Percentiles rank a stretch among this genome's conserved stretches.
Conservation (phyloP, 2,888 invertebrate genomes). For the Meta bourneti region DNA sequence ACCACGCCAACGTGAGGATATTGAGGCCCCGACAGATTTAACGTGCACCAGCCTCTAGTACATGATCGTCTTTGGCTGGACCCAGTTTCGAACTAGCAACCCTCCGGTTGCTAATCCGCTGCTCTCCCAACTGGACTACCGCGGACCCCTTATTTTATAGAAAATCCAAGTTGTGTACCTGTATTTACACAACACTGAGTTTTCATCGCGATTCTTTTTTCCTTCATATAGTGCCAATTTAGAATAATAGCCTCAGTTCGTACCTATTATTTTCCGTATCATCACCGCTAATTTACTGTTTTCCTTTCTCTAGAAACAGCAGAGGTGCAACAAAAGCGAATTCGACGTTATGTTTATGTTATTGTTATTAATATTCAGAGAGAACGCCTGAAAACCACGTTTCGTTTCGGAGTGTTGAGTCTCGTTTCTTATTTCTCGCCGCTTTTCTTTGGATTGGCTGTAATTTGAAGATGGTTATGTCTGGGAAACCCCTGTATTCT, state of each 20-base stretch:
- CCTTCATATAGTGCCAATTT: background rate
- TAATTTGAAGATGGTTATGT: conserved; percentile 38
- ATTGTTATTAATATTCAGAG: conserved; percentile 5
- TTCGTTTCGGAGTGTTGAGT: conserved; percentile 34
- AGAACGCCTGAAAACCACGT: background rate
- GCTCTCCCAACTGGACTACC: no score
- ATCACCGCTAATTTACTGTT: background rate
- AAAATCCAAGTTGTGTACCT: no score
- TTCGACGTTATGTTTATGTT: conserved; percentile 31
- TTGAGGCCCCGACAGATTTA: no score
- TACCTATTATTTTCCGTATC: background rate
- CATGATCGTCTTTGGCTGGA: no score
- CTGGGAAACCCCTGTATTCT: conserved; percentile 31
- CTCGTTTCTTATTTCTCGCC: background rate
- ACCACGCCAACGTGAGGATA: no score
- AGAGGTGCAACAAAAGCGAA: background rate
- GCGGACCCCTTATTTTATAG: no score
- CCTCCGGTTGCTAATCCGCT: no score
- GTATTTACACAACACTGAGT: no score
- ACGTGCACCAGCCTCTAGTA: no score
- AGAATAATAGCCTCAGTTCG: background rate
- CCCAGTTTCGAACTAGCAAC: no score
- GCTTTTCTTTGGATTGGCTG: background rate
- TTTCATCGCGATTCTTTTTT: no score
- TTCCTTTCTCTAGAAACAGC: background rate